Evolutionary conservation across 2,888 invertebrate genomes (phyloP).

Genomic region (Coelinius sp.): DNA sequence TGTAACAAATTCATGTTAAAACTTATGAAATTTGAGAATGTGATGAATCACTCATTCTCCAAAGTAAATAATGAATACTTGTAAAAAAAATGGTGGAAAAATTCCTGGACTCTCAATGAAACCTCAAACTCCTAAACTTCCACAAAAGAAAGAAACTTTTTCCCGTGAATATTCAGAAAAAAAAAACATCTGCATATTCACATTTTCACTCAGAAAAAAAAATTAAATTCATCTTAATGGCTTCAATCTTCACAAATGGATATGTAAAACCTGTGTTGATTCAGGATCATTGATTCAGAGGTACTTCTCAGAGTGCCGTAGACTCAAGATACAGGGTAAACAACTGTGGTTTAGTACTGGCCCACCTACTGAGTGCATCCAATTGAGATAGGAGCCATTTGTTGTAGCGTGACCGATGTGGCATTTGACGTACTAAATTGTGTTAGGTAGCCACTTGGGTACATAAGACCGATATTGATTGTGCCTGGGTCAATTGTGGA

Average conservation of each 20-base stretch:
- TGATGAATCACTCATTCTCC: no score
- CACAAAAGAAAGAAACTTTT: no score
- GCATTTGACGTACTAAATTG: conserved; percentile 21
- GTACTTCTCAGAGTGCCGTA: background rate
- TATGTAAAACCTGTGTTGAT: background rate
- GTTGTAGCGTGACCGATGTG: conserved; percentile 21
- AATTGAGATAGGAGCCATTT: conserved; percentile 12
- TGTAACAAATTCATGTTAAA: no score
- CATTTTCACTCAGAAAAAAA: background rate
- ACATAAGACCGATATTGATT: conserved; percentile 15
- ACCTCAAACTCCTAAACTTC: no score
- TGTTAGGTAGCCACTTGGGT: conserved; percentile 11
- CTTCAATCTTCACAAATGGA: background rate
- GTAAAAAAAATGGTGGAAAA: no score
- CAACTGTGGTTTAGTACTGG: conserved; percentile 12
- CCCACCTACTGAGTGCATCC: conserved; percentile 11
- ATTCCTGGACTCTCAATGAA: no score
- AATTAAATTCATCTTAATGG: background rate
- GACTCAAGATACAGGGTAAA: conserved; percentile 13
- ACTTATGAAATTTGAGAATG: no score
- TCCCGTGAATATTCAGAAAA: no score
- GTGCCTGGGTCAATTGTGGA: background rate
- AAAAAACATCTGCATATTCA: no score
- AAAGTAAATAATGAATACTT: no score
- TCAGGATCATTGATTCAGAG: conserved; percentile 5